Evolutionary conservation across 1,140 invertebrate genomes (phyloP), one percentile per base, ranked within the genome.

Genomic region (Lepidurus apus): DNA sequence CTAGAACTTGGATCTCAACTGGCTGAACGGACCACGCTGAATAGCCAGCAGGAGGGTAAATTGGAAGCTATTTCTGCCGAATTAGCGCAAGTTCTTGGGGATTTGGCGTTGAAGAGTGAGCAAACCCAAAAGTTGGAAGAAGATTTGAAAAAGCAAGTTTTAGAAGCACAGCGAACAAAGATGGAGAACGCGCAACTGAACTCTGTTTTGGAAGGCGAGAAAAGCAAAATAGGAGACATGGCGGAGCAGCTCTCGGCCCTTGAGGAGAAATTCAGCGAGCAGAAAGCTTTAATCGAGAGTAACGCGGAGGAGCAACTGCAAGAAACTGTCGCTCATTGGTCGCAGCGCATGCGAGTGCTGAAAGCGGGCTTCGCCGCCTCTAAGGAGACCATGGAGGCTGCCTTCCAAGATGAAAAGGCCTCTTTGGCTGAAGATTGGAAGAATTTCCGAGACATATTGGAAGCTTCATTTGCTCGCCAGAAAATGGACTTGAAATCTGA

Each of bases 281-380:
- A 77, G 75, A 34, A 47, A 77, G 75, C 43, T 26, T 47, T 77
- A 24, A 77, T 34, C 75, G 43, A 47, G 42, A 65, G 44, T 43
- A 21, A 77, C 43, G 24, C 24, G 43, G 75, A 77, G 13, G 24
- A 43, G 42, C 21, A 44, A 44, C 24, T 34, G 0, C 75, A 77
- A n/a, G 47, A 77, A 77, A 42, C 47, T 13, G 43, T 77, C 10
- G 42, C 43, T 17, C 44, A 34, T 13, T 77, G 75, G 34, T 9
- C 26, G 13, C 17, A 13, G 3, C 53, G 53, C 7, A 5, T 65
- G 53, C 9, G 53, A 13, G 53, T 21, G 9, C 53, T 65, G 8
- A 65, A 65, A 65, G n/a, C 13, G 17, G 53, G 21, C 17, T 65
- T 65, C 53, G 21, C 1, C 8, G 13, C 53, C 53, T 1, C 53